Percentiles rank a stretch among this genome's conserved stretches.
Conservation (phyloP, 2,113 vertebrate species). For the Sphyrna mokarran region DNA sequence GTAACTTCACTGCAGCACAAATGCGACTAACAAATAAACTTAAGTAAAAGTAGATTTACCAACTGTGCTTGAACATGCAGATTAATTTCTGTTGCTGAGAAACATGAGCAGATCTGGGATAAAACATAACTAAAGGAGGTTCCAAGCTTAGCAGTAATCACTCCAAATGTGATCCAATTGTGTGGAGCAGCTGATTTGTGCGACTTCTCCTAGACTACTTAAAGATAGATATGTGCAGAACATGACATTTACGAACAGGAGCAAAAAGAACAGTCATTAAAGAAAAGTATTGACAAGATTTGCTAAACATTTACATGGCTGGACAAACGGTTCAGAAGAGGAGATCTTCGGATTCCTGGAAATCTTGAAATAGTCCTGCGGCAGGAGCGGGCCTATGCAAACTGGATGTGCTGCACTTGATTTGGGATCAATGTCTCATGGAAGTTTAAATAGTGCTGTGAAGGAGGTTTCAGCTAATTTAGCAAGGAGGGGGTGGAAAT, state of each 20-base stretch:
- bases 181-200: background rate
- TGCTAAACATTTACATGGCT: background rate
- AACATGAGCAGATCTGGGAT: background rate
- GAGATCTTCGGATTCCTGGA: background rate
- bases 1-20: no score
- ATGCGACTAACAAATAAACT: background rate
- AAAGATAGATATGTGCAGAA: background rate
- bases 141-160: background rate
- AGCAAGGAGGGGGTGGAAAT: background rate
- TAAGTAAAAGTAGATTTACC: background rate
- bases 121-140: background rate
- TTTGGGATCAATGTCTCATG: background rate
- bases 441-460: background rate
- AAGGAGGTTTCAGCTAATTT: background rate
- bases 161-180: background rate
- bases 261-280: background rate
- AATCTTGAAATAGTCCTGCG: background rate
- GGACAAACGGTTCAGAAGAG: background rate
- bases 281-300: background rate
- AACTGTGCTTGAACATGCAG: background rate
- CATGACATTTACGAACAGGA: background rate
- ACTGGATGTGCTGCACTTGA: background rate
- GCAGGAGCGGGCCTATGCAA: background rate
- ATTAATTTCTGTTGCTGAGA: background rate
- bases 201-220: background rate